Evolutionary conservation across 1,140 invertebrate species (phyloP), one percentile per base, ranked within the genome.

Genomic region (Fragariocoptes setiger): DNA sequence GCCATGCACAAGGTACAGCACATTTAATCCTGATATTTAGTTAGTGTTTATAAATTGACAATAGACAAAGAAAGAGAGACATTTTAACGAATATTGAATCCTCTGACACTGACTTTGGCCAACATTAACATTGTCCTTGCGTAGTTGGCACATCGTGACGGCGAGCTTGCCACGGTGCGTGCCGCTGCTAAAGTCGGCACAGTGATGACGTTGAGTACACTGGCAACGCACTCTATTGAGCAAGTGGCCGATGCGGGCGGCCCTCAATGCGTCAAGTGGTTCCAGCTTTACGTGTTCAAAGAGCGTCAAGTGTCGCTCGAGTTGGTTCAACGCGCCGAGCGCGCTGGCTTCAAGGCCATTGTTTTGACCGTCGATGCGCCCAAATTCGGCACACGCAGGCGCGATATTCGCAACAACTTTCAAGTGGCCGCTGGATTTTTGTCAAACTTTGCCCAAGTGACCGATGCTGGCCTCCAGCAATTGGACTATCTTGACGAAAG

Each of bases 311-410:
- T 82, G 0, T 82, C 79, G 0, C 57, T 61, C 46, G 60, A 67
- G 47, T 58, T 90, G 38, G 68, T 90, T 2, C 48, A 57, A 43
- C 63, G 82, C 47, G 82, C 77, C 1, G 79, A 88, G 56, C 65
- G 60, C 42, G 67, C 70, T n/a, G 79, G 76, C 17, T 90, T 71
- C 51, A 72, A 73, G 57, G 83, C 80, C 2, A 56, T 92, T 1
- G 79, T 78, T 1, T 52, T 92, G 1, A 92, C 85, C 1, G 72
- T 90, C 0, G 85, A 92, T 57, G 73, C 78, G 2, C 77, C 79
- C 0, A 50, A 74, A 2, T 77, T 86, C 56, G 85, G 83, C 0
- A 60, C 72, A 17, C 59, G 82, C 38, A 62, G 72, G 35, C 69
- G 69, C 1, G 80, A 90, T 59, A 56, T 72, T 1, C 65, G 69